Percentiles rank a stretch among this genome's conserved stretches.
These are phyloP conservation scores for Phenganax marumi DNA, from an alignment of 92 coral and sea anemone species.

Conservation along the genomic window DNA sequence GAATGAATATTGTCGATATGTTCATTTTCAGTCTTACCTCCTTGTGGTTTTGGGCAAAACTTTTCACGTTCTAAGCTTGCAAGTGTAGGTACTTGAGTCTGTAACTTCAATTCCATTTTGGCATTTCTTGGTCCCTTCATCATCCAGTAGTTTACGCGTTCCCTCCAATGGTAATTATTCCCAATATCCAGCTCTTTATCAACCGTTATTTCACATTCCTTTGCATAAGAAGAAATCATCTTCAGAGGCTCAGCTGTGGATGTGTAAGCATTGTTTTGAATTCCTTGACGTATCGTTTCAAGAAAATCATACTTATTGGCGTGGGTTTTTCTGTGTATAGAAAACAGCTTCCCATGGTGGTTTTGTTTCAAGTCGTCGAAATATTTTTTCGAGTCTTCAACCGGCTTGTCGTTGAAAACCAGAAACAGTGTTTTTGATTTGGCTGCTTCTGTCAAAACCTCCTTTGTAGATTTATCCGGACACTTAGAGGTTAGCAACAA, in stretches of 20 bases:
- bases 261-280: not conserved
- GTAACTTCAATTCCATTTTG: not conserved
- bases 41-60: not conserved
- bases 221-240: not conserved
- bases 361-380: not conserved
- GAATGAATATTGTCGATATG: not conserved
- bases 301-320: not conserved
- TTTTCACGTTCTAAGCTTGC: slow-evolving; percentile 8
- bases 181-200: not conserved
- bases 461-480: not conserved
- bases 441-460: not conserved
- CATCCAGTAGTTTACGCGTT: not conserved
- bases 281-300: not conserved
- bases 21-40: not conserved
- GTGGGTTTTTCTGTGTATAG: not conserved
- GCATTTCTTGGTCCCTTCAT: not conserved
- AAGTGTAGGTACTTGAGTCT: not conserved
- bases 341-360: not conserved
- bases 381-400: not conserved
- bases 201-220: not conserved
- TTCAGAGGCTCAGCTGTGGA: not conserved
- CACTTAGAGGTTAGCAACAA: not conserved
- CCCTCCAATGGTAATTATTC: not conserved
- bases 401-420: not conserved
- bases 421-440: not conserved